Conservation (phyloP, 2,113 vertebrate genomes). For the Varanus komodoensis region DNA sequence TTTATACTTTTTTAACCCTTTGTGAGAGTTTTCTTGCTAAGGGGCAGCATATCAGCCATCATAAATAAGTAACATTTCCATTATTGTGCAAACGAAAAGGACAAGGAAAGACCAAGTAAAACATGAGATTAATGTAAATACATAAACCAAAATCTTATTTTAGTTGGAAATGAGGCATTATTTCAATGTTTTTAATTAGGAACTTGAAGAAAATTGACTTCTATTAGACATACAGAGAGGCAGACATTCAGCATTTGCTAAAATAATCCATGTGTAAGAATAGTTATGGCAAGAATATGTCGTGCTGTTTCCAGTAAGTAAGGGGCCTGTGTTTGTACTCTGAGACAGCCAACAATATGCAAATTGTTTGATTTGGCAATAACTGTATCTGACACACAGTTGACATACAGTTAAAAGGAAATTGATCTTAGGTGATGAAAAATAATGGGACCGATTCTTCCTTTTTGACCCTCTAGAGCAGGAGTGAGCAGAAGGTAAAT, state of each 20-base stretch:
- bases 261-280: not conserved
- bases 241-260: not conserved
- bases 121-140: not conserved
- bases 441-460: not conserved
- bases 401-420: not conserved
- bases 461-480: not conserved
- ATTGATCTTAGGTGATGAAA: not conserved
- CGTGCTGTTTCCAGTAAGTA: not conserved
- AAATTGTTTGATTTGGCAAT: not conserved
- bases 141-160: not conserved
- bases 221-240: not conserved
- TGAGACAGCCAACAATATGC: not conserved
- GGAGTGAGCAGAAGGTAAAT: too few relatives aligned
- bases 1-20: too few relatives aligned
- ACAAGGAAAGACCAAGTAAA: not conserved
- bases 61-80: too few relatives aligned
- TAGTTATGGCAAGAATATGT: not conserved
- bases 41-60: too few relatives aligned
- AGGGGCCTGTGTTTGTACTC: not conserved
- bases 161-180: too few relatives aligned
- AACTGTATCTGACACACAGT: not conserved
- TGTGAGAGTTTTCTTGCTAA: too few relatives aligned
- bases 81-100: not conserved
- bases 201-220: not conserved
- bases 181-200: not conserved